Evolutionary conservation across 1,140 invertebrate species (phyloP), one percentile per base, ranked within the genome.

Genomic region (Drosophila pectinifera): DNA sequence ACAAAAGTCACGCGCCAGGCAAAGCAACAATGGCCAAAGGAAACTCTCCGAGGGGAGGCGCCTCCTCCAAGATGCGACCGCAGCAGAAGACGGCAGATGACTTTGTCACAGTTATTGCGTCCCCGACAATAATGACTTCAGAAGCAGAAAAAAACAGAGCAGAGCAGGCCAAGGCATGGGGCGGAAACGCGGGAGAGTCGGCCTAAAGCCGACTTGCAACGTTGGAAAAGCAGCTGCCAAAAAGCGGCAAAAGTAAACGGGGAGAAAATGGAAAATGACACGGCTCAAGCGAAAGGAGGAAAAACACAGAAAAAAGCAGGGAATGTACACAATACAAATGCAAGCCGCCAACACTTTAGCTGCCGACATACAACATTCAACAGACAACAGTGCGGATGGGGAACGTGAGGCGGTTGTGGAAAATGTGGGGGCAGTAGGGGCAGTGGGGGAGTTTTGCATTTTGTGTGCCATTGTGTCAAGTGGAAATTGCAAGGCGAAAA

Each of bases 401-500:
- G 48, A 18, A 49, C 48, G 48, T 51, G 28, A 6, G 49, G 31
- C 20, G 42, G 42, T 11, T 43, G 42, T 5, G 18, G 41, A 42
- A 42, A 42, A 20, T 20, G 28, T n/a, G n/a, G n/a, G n/a, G n/a
- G n/a, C n/a, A n/a, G n/a, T n/a, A n/a, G n/a, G n/a, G n/a, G 48
- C 48, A 36, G 28, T 31, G 26, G 16, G 62, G 72, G 65, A 80
- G 82, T 83, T 88, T 86, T 88, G 83, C 83, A 88, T 88, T 86
- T 86, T 86, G 83, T 86, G 83, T 86, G 83, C 83, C 83, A 86
- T 86, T 86, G 83, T 86, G 83, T 86, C 83, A 86, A 86, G 83
- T 86, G 83, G 83, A 86, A 86, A 86, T 86, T 88, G 83, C 79
- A 79, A 62, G 57, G 69, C 73, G 63, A 82, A 76, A 70, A 74